Evolutionary conservation across 1,140 invertebrate species (phyloP), one percentile per base, ranked within the genome.

Genomic region (Diploscapter pachys): DNA sequence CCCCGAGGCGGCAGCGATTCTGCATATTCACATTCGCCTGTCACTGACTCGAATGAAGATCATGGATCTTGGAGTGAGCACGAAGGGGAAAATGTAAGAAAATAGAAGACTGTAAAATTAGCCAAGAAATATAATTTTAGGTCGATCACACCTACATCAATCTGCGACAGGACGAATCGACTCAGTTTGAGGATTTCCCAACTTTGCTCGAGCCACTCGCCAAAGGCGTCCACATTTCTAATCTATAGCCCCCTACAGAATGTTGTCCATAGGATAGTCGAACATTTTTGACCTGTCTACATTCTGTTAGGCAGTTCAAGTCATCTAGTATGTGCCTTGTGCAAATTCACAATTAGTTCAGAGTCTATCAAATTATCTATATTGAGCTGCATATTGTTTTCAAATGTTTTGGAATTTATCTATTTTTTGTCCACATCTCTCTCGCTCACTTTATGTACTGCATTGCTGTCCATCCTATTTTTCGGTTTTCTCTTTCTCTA

Each of bases 101-200:
- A 31, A 31, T 1, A 31, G 31, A 31, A 31, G 31, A 31, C 31
- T 31, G 31, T 31, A 1, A 31, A 31, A 1, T 31, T 31, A 31
- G 49, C 53, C 66, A 55, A 50, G 56, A 68, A n/a, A 6, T 6
- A 5, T 52, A 54, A 55, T 68, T 68, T 53, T 55, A 72, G 71
- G 59, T 71, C 13, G 68, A 78, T 54, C 77, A 78, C 77, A 78
- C 75, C 13, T 78, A 78, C 62, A 76, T 78, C 61, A 78, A 78
- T 59, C 57, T 78, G 4, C 63, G 67, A 13, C 63, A 51, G 31
- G 77, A 78, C 54, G 31, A 31, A 31, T 74, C 71, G 4, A 78
- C 77, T 4, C 77, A 73, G 8, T 78, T 78, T 50, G 77, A 78
- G 69, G 76, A 78, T 53, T 62, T 78, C n/a, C 71, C 71, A 9